Evolutionary conservation across 1,140 invertebrate genomes (phyloP).

Genomic region (Mamestra configurata): DNA sequence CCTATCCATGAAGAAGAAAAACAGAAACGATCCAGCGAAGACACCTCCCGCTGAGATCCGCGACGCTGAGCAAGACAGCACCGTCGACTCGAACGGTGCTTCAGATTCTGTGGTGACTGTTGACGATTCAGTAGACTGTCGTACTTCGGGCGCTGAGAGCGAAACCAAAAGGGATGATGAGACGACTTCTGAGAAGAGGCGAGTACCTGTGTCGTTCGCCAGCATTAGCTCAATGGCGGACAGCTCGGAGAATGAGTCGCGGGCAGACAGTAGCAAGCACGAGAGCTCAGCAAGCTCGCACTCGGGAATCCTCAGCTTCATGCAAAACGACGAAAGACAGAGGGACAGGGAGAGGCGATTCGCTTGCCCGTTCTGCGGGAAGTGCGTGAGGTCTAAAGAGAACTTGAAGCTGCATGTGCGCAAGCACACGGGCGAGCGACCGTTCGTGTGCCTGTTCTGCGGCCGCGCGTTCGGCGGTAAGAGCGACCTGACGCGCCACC

Average conservation of each 20-base stretch:
- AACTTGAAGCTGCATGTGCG: slow-evolving; percentile 96
- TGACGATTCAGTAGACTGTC: slow-evolving; percentile 80
- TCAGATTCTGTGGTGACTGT: slow-evolving; percentile 81
- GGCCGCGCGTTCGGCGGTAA: slow-evolving; percentile 95
- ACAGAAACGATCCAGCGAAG: slow-evolving; percentile 67
- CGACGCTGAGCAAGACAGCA: slow-evolving; percentile 91
- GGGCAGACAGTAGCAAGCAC: slow-evolving; percentile 76
- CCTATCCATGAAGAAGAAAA: slow-evolving; percentile 82
- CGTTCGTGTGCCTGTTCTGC: slow-evolving; percentile 96
- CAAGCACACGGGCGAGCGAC: slow-evolving; percentile 95
- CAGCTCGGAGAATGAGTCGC: slow-evolving; percentile 82
- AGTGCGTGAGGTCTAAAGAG: slow-evolving; percentile 95
- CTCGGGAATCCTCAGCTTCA: slow-evolving; percentile 90
- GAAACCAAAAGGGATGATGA: slow-evolving; percentile 78
- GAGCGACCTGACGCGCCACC: slow-evolving; percentile 94
- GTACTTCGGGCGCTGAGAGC: slow-evolving; percentile 77
- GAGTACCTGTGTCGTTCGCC: slow-evolving; percentile 83
- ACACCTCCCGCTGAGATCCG: slow-evolving; percentile 76
- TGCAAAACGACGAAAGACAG: slow-evolving; percentile 91
- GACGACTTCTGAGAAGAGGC: slow-evolving; percentile 68
- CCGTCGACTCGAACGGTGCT: slow-evolving; percentile 89
- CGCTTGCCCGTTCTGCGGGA: slow-evolving; percentile 96
- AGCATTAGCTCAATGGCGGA: slow-evolving; percentile 86
- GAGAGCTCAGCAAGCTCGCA: slow-evolving; percentile 85
- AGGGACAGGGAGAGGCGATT: slow-evolving; percentile 91